Base-by-base conservation (phyloP, 2,113 vertebrate species). In the Microcebus griseorufus region DNA sequence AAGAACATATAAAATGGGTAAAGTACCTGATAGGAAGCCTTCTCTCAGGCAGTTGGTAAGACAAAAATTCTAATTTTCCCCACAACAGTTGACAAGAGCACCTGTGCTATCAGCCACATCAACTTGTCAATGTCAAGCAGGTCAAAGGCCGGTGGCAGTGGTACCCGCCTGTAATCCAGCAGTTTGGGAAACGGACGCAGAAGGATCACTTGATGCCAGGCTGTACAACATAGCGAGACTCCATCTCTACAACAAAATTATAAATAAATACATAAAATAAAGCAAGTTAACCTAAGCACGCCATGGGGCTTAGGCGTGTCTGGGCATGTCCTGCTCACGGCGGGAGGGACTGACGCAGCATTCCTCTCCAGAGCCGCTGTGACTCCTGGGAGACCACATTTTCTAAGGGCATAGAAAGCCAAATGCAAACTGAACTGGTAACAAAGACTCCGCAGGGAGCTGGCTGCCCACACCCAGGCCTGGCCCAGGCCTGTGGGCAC, bases 281-380 rank as follows among this genome's bases (percentile, higher is more conserved):
- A 64, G 25, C 25, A 29, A 64, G 55, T 58, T 58, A 20, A 32
- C 45, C 11, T 22, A 7, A 9, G 2, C 5, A 2, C 22, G 64
- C 10, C 8, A 0, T 1, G 14, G 29, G 55, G 64, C 32, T 60
- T 29, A 67, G 72, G n/a, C 5, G 10, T 1, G 6, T 29, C 92
- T 13, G 53, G 85, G 65, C 14, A 23, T 9, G n/a, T 34, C 27
- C 34, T 0, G 58, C 70, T 17, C 6, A 0, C 2, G 6, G 34
- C 0, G 11, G 53, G 42, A 27, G 2, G 20, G 34, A 53, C 70
- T 39, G 55, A 2, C 16, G 4, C 23, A 37, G 42, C 34, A 3
- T 18, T 23, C 14, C 22, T 42, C 45, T 42, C 17, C 0, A 0
- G 9, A 55, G 34, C 67, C 0, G 0, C 48, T 9, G 1, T 22